phyloP scores from a whole-genome alignment of 2,888 invertebrate species.

The Cyclophora albipunctata region DNA sequence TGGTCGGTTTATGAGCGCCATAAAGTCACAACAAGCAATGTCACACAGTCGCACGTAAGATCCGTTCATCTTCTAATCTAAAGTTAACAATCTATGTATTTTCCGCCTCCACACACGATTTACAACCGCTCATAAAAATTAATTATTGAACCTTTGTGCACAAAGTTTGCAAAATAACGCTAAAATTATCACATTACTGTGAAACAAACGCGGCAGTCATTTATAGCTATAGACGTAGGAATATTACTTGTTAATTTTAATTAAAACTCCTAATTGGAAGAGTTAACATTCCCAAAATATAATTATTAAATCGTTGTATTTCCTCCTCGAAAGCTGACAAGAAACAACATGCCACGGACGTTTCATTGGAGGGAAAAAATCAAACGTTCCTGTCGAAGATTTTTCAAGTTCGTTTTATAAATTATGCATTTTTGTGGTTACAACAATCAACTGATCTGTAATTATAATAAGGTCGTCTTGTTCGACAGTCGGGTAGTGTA shows the following conservation, averaged over 20 bases:
- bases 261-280: no score
- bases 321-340: slow-evolving; percentile 47
- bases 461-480: slow-evolving; percentile 68
- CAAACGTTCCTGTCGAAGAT: slow-evolving; percentile 36
- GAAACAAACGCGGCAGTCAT: slow-evolving; percentile 10
- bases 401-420: slow-evolving; percentile 58
- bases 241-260: no score
- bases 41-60: slow-evolving; percentile 40
- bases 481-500: slow-evolving; percentile 41
- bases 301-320: slow-evolving; percentile 30
- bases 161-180: slow-evolving; percentile 19
- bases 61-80: slow-evolving; percentile 25
- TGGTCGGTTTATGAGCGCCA: slow-evolving; percentile 47
- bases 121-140: slow-evolving; percentile 31
- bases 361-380: slow-evolving; percentile 36
- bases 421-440: slow-evolving; percentile 65
- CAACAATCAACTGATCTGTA: slow-evolving; percentile 71
- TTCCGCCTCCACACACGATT: slow-evolving; percentile 22
- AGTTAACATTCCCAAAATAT: slow-evolving; percentile 1
- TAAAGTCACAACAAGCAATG: slow-evolving; percentile 55
- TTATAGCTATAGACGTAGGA: no score
- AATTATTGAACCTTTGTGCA: slow-evolving; percentile 22
- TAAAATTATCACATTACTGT: slow-evolving; percentile 15
- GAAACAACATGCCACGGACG: slow-evolving; percentile 41
- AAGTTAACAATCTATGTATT: slow-evolving; percentile 30